phyloP scores from a whole-genome alignment of 2,888 invertebrate species.

The Lepidocyrtoides sp. region DNA sequence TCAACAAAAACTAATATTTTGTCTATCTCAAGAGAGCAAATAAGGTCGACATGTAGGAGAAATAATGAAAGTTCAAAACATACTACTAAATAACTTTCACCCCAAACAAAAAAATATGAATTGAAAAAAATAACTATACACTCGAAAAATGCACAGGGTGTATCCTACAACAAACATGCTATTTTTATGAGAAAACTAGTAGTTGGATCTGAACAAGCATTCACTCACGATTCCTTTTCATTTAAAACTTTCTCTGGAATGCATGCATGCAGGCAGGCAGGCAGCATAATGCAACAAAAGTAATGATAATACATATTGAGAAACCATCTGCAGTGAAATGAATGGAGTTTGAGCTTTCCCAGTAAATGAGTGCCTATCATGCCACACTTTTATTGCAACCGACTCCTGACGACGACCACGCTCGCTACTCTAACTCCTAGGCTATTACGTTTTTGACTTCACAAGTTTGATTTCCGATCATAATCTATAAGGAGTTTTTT shows the following conservation, averaged over 20 bases:
- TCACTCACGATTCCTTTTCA: slow-evolving; percentile 37
- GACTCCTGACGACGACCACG: background rate
- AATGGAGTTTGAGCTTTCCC: background rate
- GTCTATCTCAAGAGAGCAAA: background rate
- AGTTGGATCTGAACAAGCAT: slow-evolving; percentile 4
- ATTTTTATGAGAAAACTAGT: background rate
- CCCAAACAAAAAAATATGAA: background rate
- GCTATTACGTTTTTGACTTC: slow-evolving; percentile 20
- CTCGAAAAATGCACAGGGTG: background rate
- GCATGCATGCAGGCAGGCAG: background rate
- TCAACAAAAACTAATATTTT: slow-evolving; percentile 57
- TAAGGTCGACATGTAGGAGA: background rate
- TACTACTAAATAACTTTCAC: slow-evolving; percentile 27
- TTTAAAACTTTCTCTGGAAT: slow-evolving; percentile 16
- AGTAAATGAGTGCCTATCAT: slow-evolving; percentile 53
- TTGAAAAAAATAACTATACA: background rate
- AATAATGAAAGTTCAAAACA: background rate
- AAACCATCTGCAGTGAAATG: slow-evolving; percentile 53
- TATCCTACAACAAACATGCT: slow-evolving; percentile 8
- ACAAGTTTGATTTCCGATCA: slow-evolving; percentile 71
- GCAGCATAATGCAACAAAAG: background rate
- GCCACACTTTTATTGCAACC: background rate
- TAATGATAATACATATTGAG: slow-evolving; percentile 26
- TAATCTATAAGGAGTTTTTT: slow-evolving; percentile 60
- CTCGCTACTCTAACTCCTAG: background rate